Conservation (phyloP, 2,113 vertebrate species). For the Loxodonta africana region DNA sequence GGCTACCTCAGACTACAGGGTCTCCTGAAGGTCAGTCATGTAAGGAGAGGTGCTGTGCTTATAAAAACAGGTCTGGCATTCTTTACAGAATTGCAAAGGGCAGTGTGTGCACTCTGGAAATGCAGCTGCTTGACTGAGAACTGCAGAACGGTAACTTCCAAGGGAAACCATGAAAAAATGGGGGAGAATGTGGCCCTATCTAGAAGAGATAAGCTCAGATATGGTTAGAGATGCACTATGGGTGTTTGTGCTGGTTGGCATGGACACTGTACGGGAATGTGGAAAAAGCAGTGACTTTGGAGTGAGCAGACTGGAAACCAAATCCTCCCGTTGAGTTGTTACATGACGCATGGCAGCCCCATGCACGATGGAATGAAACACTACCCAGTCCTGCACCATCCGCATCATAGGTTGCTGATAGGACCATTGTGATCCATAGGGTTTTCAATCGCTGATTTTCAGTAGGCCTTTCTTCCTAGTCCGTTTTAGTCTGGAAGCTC, state of each 20-base stretch:
- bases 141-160: conserved; percentile 1
- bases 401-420: not conserved
- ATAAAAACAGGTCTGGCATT: conserved; percentile 69
- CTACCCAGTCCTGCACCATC: not conserved
- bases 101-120: conserved; percentile 54
- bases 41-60: conserved; percentile 62
- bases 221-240: not conserved
- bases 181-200: not conserved
- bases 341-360: no score
- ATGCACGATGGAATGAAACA: not conserved
- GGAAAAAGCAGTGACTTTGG: not conserved
- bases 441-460: not conserved
- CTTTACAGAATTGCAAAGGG: conserved; percentile 63
- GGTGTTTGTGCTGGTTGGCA: not conserved
- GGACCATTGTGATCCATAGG: not conserved
- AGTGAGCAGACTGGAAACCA: not conserved
- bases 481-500: not conserved
- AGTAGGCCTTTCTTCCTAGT: not conserved
- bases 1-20: conserved; percentile 44
- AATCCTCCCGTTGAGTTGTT: not conserved
- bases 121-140: conserved; percentile 54
- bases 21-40: conserved; percentile 71
- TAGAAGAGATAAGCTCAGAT: not conserved
- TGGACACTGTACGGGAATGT: not conserved
- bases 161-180: not conserved